Percentiles rank a stretch among this genome's conserved stretches.
Conservation (phyloP, 2,113 vertebrate genomes). For the Geococcyx californianus region DNA sequence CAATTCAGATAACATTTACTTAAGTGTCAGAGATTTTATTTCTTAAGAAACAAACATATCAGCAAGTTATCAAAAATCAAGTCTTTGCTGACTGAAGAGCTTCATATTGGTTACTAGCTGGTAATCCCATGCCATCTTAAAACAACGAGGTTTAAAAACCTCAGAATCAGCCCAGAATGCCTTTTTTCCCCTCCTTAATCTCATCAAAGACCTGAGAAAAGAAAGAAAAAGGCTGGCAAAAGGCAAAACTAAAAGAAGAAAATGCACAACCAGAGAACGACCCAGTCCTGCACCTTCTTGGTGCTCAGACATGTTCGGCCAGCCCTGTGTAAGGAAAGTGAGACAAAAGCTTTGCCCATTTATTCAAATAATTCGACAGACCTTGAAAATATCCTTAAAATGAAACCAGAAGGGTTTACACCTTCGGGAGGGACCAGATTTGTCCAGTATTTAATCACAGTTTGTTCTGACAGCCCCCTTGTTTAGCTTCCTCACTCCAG, state of each 20-base stretch:
- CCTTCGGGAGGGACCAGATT: background rate
- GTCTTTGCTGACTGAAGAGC: background rate
- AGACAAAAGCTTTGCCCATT: background rate
- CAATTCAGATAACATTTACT: background rate
- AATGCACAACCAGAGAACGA: background rate
- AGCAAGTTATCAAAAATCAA: background rate
- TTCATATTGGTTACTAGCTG: background rate
- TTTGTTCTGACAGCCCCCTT: background rate
- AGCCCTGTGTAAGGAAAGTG: background rate
- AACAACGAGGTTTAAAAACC: background rate
- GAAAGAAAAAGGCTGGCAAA: background rate
- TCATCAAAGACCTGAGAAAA: background rate
- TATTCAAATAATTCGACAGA: background rate
- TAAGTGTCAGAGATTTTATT: background rate
- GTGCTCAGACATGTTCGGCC: no score
- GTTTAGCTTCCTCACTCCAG: background rate
- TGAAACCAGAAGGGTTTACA: background rate
- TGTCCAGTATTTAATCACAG: background rate
- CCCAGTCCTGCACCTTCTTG: rapidly evolving
- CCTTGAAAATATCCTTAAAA: background rate
- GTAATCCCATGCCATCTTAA: background rate
- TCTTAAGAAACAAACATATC: background rate
- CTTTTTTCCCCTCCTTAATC: rapidly evolving
- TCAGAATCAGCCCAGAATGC: background rate
- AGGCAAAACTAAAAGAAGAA: background rate